Evolutionary conservation across 1,140 invertebrate genomes (phyloP).

Genomic region (Bombus pyrosoma): DNA sequence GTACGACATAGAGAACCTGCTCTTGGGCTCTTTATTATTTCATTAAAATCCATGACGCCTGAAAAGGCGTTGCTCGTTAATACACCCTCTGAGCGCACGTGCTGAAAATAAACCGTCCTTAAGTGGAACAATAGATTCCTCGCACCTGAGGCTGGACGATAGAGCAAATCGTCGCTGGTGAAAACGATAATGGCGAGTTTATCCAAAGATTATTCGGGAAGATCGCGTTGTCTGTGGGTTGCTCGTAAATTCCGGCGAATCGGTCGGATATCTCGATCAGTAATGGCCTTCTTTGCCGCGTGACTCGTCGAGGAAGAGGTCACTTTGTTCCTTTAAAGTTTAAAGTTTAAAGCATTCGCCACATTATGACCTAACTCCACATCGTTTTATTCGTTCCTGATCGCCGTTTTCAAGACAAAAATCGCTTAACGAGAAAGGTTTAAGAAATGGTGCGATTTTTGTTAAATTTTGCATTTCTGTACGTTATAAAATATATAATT

Average conservation of each 20-base stretch:
- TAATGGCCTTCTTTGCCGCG: slow-evolving; percentile 15
- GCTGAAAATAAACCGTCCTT: slow-evolving; percentile 36
- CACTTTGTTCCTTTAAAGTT: slow-evolving; percentile 38
- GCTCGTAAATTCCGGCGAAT: slow-evolving; percentile 51
- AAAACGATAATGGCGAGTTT: slow-evolving; percentile 45
- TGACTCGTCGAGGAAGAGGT: slow-evolving; percentile 14
- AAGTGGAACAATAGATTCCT: slow-evolving; percentile 44
- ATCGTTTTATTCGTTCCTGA: not conserved
- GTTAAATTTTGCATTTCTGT: too few relatives aligned
- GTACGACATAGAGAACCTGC: not conserved
- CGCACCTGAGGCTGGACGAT: slow-evolving; percentile 35
- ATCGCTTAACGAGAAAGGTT: too few relatives aligned
- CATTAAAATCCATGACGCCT: slow-evolving; percentile 19
- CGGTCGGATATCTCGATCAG: slow-evolving; percentile 44
- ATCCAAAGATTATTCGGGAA: slow-evolving; percentile 33
- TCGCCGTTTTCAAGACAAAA: too few relatives aligned
- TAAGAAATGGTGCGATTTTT: too few relatives aligned
- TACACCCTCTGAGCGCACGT: not conserved
- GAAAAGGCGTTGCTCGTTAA: slow-evolving; percentile 19
- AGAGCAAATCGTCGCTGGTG: slow-evolving; percentile 45
- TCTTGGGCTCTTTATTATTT: slow-evolving; percentile 15
- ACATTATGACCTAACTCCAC: slow-evolving; percentile 13
- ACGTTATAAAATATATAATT: too few relatives aligned
- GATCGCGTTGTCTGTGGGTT: slow-evolving; percentile 18
- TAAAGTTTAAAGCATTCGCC: not conserved